Percentiles rank a stretch among this genome's conserved stretches.
Evolutionary conservation across 2,888 invertebrate genomes (phyloP).

Genomic region (Drosophila cracens): DNA sequence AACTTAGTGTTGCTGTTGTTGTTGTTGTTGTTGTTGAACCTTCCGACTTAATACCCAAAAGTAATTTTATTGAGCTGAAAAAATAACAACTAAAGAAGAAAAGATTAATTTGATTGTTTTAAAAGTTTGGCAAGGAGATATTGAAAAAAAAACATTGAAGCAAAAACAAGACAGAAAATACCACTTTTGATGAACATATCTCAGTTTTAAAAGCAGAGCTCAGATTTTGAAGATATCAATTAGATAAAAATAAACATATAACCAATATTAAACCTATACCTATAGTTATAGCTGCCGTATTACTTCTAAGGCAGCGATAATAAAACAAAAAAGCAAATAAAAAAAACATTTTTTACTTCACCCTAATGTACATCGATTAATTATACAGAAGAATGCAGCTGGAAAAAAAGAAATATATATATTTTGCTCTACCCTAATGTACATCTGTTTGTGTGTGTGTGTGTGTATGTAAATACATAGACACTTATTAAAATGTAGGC

Average conservation of each 20-base stretch:
- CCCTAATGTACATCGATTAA: slow-evolving; percentile 1
- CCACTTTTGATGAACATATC: background rate
- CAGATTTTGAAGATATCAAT: background rate
- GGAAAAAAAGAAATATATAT: background rate
- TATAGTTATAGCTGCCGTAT: background rate
- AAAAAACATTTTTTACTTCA: background rate
- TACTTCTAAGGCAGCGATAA: background rate
- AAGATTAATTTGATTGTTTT: background rate
- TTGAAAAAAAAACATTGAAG: background rate
- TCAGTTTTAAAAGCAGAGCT: background rate
- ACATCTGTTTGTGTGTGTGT: background rate
- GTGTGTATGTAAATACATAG: background rate
- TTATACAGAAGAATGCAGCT: background rate
- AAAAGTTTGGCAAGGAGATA: background rate
- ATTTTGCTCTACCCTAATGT: background rate
- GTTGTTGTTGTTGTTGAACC: background rate
- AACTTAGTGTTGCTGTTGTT: background rate
- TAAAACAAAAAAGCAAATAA: background rate
- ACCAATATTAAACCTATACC: background rate
- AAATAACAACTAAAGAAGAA: no score
- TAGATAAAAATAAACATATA: background rate
- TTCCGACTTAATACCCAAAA: background rate
- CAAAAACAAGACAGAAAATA: background rate
- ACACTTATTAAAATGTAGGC: slow-evolving; percentile 54
- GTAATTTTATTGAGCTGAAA: background rate